Base-by-base conservation (phyloP, 2,888 invertebrate species). In the Trilocha varians region DNA sequence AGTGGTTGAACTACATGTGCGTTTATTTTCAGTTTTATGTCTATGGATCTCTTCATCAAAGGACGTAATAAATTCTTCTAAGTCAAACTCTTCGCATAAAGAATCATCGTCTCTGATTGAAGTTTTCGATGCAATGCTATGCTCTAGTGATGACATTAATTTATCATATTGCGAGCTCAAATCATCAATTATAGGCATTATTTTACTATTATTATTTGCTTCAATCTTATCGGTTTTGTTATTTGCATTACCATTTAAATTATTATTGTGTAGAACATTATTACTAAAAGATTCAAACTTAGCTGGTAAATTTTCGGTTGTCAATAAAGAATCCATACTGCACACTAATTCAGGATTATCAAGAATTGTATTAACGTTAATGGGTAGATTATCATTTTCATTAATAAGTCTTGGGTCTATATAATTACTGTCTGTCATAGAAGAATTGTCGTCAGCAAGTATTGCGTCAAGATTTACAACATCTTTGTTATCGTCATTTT, bases 301-400 rank as follows among this genome's bases (percentile, higher is more conserved):
- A 36, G 78, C 67, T 16, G 86, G 85, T 48, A 85, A 70, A 58
- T 86, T 85, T 69, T 87, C 87, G 39, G 84, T 84, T 38, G 79
- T 84, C 8, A 80, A 67, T 48, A 87, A 66, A 40, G 87, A 87
- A 62, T 87, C 87, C 78, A 85, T 82, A 53, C 87, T 87, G 57
- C 86, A 86, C 36, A 86, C 78, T 16, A 87, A 83, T 46, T 84
- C 86, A 13, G 87, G 84, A 50, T 87, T 87, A 55, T 86, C 82
- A 50, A 84, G 58, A 52, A 87, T 77, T 16, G 82, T 87, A 49
- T 82, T 85, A 13, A 87, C 84, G 57, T 85, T 87, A 32, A 91
- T 88, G 13, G 90, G 88, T 39, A 91, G 77, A 75, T 91, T 91
- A 68, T 91, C 91, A 65, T 89, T 90, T 73, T 90, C 89, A 68